A percentile compares a stretch with the other conserved stretches of the same genome.
Conservation (phyloP, 2,797 vertebrate species). For the Darevskia nairensis region DNA sequence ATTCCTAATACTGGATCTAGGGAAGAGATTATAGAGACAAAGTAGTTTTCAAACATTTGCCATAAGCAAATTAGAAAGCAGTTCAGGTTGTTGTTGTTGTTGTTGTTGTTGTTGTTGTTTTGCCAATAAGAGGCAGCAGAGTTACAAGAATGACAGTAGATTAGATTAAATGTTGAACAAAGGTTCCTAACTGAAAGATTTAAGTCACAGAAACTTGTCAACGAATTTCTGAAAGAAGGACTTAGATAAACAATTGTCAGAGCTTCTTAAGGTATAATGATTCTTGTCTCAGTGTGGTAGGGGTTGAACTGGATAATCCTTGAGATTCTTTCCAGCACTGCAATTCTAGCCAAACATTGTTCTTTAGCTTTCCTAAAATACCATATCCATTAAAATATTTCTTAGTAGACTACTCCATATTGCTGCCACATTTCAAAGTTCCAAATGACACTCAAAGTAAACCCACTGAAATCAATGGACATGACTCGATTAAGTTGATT, state of each 20-base stretch:
- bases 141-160: conserved; percentile 3
- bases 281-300: background rate
- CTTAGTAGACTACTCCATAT: background rate
- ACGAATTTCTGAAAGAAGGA: conserved; percentile 12
- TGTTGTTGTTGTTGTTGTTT: conserved; percentile 7
- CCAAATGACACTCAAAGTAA: background rate
- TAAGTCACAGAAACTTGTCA: conserved; percentile 42
- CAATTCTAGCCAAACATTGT: background rate
- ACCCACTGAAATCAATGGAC: no score
- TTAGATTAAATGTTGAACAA: conserved; percentile 30
- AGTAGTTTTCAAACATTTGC: conserved; percentile 10
- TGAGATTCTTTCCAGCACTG: conserved; percentile 18
- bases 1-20: background rate
- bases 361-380: conserved; percentile 24
- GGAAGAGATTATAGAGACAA: conserved; percentile 8
- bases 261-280: conserved; percentile 9
- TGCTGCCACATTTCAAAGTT: background rate
- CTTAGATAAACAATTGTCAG: conserved; percentile 26
- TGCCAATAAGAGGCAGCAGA: conserved; percentile 4
- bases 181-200: conserved; percentile 32
- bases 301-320: conserved; percentile 22
- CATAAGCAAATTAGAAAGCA: conserved; percentile 14
- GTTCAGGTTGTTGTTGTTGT: background rate
- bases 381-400: conserved; percentile 24
- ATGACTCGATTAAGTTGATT: no score